A percentile compares a stretch with the other conserved stretches of the same genome.
Evolutionary conservation across 2,888 invertebrate genomes (phyloP).

Genomic region (Colostygia pectinataria): DNA sequence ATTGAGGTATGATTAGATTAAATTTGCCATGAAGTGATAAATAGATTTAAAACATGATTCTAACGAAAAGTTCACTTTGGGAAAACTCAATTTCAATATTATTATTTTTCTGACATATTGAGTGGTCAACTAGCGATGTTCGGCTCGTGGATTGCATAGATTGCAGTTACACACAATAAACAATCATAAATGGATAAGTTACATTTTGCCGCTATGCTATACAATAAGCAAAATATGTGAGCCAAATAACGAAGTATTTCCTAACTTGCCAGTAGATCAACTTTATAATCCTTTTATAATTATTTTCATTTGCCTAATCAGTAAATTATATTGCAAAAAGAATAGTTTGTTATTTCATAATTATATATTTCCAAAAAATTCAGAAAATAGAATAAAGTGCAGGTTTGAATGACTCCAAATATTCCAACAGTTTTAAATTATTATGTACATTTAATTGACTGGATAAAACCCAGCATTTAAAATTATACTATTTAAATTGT

Average conservation of each 20-base stretch:
- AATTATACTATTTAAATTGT: constrained; percentile 74
- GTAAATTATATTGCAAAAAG: constrained; percentile 15
- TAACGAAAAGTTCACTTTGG: background rate
- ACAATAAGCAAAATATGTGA: too few species aligned
- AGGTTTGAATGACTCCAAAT: constrained; percentile 66
- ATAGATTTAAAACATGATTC: background rate
- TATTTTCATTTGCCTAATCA: constrained; percentile 4
- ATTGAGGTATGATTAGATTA: background rate
- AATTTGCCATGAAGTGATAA: background rate
- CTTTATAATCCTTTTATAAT: constrained; percentile 10
- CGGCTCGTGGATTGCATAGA: too few species aligned
- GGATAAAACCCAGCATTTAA: constrained; percentile 78
- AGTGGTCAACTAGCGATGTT: background rate
- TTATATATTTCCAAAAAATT: constrained; percentile 11
- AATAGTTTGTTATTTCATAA: constrained; percentile 14
- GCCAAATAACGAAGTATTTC: background rate
- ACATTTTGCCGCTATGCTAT: too few species aligned
- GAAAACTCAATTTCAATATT: background rate
- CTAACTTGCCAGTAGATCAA: constrained; percentile 4
- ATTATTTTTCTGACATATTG: background rate
- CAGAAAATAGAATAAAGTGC: constrained; percentile 49
- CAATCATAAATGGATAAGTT: too few species aligned
- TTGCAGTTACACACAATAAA: background rate
- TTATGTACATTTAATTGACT: constrained; percentile 53
- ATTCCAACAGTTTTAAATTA: constrained; percentile 45